Conservation (phyloP, 1,140 invertebrate genomes). For the Orius laevigatus region DNA sequence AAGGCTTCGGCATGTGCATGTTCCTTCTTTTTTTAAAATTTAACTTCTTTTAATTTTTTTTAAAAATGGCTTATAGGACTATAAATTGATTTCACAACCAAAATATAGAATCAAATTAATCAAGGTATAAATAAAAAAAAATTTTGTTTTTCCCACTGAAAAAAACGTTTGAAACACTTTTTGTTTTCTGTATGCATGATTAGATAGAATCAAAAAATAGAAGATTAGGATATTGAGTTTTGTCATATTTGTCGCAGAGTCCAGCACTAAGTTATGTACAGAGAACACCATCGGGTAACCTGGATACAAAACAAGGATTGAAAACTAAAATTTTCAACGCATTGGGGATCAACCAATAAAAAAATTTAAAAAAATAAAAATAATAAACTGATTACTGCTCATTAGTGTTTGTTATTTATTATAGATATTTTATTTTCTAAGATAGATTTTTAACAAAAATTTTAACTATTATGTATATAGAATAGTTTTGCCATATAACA, state of each 20-base stretch:
- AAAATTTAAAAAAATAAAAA: conserved; percentile 4
- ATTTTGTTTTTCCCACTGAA: too few relatives aligned
- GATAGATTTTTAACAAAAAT: conserved; percentile 2
- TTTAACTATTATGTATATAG: neutral
- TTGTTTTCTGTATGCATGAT: too few relatives aligned
- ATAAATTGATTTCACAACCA: too few relatives aligned
- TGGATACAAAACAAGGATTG: conserved; percentile 31
- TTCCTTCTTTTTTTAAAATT: too few relatives aligned
- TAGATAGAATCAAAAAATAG: too few relatives aligned
- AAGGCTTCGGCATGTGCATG: too few relatives aligned
- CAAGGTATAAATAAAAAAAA: too few relatives aligned
- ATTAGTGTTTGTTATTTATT: neutral
- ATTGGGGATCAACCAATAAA: conserved; percentile 30
- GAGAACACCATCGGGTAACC: conserved; percentile 22
- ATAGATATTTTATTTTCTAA: conserved; percentile 3
- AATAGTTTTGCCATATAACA: conserved; percentile 2
- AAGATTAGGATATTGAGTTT: too few relatives aligned
- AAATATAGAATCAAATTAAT: too few relatives aligned
- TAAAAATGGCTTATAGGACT: too few relatives aligned
- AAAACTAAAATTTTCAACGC: conserved; percentile 45
- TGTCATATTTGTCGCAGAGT: conserved; percentile 22
- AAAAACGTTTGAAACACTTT: too few relatives aligned
- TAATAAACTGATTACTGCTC: conserved; percentile 3
- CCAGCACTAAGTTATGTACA: conserved; percentile 25
- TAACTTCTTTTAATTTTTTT: too few relatives aligned